Evolutionary conservation across 1,140 invertebrate genomes (phyloP), one percentile per base, ranked within the genome.

Genomic region (Diabrotica virgifera): DNA sequence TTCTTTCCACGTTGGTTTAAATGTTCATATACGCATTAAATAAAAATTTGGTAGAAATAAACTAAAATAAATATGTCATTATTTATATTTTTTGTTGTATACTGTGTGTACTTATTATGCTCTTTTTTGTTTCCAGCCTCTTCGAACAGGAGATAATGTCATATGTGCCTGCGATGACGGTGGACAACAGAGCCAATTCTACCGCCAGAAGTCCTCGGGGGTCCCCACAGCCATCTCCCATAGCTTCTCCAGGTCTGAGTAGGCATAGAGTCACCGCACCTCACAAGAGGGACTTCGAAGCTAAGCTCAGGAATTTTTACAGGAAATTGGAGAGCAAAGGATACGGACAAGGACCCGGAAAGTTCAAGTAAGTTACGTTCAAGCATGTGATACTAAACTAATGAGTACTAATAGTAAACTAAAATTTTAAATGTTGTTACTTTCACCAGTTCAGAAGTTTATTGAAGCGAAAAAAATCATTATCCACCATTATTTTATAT

Each of bases 81-180:
- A 24, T 24, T 24, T 24, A 24, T 24, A 24, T 24, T 24, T 24
- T 24, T 24, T 24, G 24, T 24, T 24, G 24, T 24, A 24, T 24
- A 24, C 24, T 24, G 24, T 24, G 24, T 24, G 24, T 24, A 24
- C 24, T 24, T 46, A 46, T 46, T 46, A 35, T 54, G 7, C 10
- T 67, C 60, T 36, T 53, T 76, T 74, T 76, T 71, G 75, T 69
- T 86, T 87, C 38, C 85, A 96, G 94, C 85, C 86, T 97, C 72
- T 97, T 97, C 84, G 95, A 98, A 80, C 93, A 97, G 85, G 95
- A 98, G 85, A 97, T 98, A 75, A 97, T 97, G 94, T 95, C 93
- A 62, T 97, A 96, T 82, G 92, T 97, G 74, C 95, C 95, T 67
- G 76, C 52, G 76, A 74, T 74, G 78, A 75, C 58, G 75, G 74